Evolutionary conservation across 2,888 invertebrate species (phyloP), one percentile per base, ranked within the genome.

Genomic region (Trissonchulus latispiculum): DNA sequence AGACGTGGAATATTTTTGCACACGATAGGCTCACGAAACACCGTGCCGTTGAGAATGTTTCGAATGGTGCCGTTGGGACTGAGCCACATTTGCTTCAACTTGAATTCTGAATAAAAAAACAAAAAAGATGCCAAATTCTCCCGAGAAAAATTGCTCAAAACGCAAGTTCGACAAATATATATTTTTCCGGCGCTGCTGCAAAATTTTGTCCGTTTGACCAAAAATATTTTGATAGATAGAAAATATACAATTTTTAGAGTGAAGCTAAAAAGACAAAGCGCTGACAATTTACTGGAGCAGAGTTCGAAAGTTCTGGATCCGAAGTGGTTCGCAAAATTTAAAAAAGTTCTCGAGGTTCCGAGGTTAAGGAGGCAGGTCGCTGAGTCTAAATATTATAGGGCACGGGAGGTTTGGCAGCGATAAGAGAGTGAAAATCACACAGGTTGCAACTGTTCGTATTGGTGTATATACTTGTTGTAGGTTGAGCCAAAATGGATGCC

Each of bases 61-160:
- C 93, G 88, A 81, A 93, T 92, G 0, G 93, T 93, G 23, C 93
- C 93, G 82, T 93, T 93, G 0, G 93, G 93, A 78, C 90, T 91
- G 23, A 90, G 87, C 93, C 93, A 93, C 93, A 93, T 93, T 85
- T 92, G 91, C 85, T 93, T 93, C 81, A 93, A 85, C 77, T 92
- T 91, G 85, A 92, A 93, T 85, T 93, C 93, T 91, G 83, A 1
- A 85, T 83, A 76, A 71, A 76, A 2, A n/a, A 36, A 72, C 15
- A 18, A 18, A 72, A 23, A 18, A 72, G 15, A 70, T 23, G 70
- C 29, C 71, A 72, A 18, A 70, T 71, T 70, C 67, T 28, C n/a
- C 70, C 28, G 70, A 70, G 23, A 23, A 59, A 28, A 28, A 28
- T 59, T 59, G 23, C 59, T 23, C 28, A 59, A 59, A 28, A 59